A percentile compares a stretch with the other conserved stretches of the same genome.
These are phyloP conservation scores for Eudemis profundana DNA, from an alignment of 2,888 invertebrate species.

Conservation along the genomic window DNA sequence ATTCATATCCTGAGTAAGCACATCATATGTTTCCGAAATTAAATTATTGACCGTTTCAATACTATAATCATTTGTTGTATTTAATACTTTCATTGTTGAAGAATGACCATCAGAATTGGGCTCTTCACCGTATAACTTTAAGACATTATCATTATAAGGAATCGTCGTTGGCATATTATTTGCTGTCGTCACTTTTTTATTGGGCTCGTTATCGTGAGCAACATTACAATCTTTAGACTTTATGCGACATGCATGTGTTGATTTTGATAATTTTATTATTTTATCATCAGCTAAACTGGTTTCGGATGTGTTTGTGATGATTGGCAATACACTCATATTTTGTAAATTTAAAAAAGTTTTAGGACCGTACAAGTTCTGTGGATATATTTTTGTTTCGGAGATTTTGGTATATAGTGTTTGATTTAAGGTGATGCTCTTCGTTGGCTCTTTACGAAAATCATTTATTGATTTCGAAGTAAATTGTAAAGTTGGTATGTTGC, in stretches of 20 bases:
- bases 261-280: not conserved
- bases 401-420: too few relatives aligned
- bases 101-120: not conserved
- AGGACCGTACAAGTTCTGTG: not conserved
- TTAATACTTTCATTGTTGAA: not conserved
- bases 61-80: not conserved
- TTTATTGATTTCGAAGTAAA: too few relatives aligned
- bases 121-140: not conserved
- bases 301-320: not conserved
- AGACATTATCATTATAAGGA: not conserved
- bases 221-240: not conserved
- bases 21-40: not conserved
- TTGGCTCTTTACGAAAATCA: too few relatives aligned
- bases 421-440: too few relatives aligned
- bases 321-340: not conserved
- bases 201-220: too few relatives aligned
- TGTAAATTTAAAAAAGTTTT: not conserved
- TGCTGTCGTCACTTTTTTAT: not conserved
- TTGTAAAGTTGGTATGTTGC: too few relatives aligned
- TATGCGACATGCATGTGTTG: not conserved
- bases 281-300: not conserved
- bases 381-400: not conserved
- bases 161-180: not conserved
- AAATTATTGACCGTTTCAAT: not conserved
- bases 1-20: not conserved